These are phyloP conservation scores for Scaptomyza parva DNA, from an alignment of 2,888 invertebrate species.

Conservation along the genomic window DNA sequence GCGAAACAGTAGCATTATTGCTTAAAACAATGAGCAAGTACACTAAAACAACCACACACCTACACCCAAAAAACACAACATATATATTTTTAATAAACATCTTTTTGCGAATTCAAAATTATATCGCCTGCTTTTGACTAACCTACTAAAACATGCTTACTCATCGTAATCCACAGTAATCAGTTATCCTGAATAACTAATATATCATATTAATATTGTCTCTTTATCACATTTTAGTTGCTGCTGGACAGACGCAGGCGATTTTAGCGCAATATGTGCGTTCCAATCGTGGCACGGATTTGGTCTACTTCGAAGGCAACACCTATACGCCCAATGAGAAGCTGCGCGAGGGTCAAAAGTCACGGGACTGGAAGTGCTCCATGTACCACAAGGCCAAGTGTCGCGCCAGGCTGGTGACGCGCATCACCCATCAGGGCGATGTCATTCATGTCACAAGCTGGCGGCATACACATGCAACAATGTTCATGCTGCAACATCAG, in stretches of 20 bases:
- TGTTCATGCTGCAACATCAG: constrained; percentile 62
- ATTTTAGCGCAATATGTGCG: constrained; percentile 62
- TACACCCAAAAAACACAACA: constrained; percentile 9
- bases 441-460: constrained; percentile 76
- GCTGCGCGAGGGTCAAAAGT: constrained; percentile 76
- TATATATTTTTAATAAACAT: constrained; percentile 50
- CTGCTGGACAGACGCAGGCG: not conserved
- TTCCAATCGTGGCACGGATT: constrained; percentile 79
- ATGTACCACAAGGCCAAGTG: constrained; percentile 84
- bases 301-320: constrained; percentile 80
- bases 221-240: constrained; percentile 27
- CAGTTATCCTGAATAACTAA: not conserved
- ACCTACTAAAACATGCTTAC: constrained; percentile 18
- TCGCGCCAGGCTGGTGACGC: constrained; percentile 82
- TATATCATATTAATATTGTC: not conserved
- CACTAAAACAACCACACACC: constrained; percentile 10
- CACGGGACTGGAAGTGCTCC: constrained; percentile 84
- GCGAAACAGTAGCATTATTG: constrained; percentile 10
- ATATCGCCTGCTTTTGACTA: constrained; percentile 61
- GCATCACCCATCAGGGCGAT: constrained; percentile 62
- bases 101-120: constrained; percentile 27
- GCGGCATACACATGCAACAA: constrained; percentile 77
- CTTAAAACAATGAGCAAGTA: constrained; percentile 46
- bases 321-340: constrained; percentile 84
- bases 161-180: constrained; percentile 15